These are phyloP conservation scores for Synanthedon andrenaeformis DNA, from an alignment of 2,888 invertebrate species.

Conservation along the genomic window DNA sequence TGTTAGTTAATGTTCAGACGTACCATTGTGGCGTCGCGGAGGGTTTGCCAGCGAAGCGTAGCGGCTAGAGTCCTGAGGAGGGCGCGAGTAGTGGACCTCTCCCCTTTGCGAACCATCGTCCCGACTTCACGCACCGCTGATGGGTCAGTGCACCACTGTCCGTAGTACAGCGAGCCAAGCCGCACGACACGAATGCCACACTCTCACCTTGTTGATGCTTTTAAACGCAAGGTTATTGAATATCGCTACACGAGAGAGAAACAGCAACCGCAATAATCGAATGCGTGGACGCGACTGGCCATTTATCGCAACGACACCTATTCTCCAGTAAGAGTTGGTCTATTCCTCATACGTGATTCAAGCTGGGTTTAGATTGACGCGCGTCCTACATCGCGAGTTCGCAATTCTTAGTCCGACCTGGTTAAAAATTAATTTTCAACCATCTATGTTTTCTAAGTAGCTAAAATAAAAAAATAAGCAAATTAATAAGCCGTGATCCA, in stretches of 20 bases:
- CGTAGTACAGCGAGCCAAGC: constrained; percentile 17
- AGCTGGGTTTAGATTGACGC: constrained; percentile 49
- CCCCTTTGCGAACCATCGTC: constrained; percentile 63
- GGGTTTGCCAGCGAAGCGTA: constrained; percentile 56
- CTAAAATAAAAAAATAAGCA: too few relatives aligned
- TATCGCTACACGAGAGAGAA: neutral
- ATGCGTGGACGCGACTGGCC: constrained; percentile 62
- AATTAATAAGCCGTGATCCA: too few relatives aligned
- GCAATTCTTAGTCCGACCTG: too few relatives aligned
- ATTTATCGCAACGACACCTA: constrained; percentile 59
- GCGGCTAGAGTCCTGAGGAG: constrained; percentile 57
- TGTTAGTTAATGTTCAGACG: constrained; percentile 26
- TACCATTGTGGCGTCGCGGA: constrained; percentile 49
- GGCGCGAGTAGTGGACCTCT: constrained; percentile 45
- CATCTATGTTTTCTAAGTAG: too few relatives aligned
- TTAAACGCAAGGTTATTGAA: constrained; percentile 32
- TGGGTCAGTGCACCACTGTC: constrained; percentile 57
- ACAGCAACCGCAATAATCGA: constrained; percentile 62
- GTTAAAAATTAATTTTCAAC: too few relatives aligned
- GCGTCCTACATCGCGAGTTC: constrained; percentile 21
- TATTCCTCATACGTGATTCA: constrained; percentile 48
- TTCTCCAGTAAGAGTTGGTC: constrained; percentile 46
- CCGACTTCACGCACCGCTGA: constrained; percentile 60
- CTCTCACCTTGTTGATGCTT: constrained; percentile 35
- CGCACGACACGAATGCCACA: constrained; percentile 21